Percentiles rank a stretch among this genome's conserved stretches.
Conservation (phyloP, 2,113 vertebrate species). For the Oreotrochilus melanogaster region DNA sequence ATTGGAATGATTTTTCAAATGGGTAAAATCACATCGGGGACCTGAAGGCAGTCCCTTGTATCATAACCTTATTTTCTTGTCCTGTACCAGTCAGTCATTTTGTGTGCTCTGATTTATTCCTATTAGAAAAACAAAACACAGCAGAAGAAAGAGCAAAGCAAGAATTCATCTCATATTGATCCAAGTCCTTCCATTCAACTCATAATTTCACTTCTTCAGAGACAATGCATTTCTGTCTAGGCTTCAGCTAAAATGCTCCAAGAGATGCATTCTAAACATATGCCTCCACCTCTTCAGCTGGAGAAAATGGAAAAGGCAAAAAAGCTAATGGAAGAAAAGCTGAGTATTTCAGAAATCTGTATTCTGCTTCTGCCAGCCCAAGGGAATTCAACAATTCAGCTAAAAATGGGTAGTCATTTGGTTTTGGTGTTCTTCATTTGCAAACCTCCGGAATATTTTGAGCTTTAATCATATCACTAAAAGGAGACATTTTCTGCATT, state of each 20-base stretch:
- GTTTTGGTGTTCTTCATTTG: conserved; percentile 26
- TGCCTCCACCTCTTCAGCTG: not conserved
- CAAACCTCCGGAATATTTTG: conserved; percentile 18
- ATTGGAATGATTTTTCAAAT: not conserved
- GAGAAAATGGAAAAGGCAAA: not conserved
- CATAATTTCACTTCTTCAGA: conserved; percentile 10
- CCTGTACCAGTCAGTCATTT: not conserved
- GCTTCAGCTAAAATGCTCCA: conserved; percentile 8
- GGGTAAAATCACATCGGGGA: not conserved
- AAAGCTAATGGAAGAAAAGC: conserved; percentile 6
- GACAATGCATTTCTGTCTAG: conserved; percentile 11
- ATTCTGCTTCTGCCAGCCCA: conserved; percentile 33
- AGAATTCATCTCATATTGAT: conserved; percentile 7
- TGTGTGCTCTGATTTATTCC: conserved; percentile 2
- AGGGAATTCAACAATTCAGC: conserved; percentile 13
- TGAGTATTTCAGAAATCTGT: not conserved
- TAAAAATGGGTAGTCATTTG: conserved; percentile 29
- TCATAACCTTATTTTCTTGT: not conserved
- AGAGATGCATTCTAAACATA: conserved; percentile 15
- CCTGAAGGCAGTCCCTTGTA: not conserved
- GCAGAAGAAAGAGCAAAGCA: not conserved
- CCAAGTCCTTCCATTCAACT: conserved; percentile 15
- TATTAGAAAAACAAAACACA: not conserved
- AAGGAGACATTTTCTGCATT: not conserved
- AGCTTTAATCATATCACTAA: conserved; percentile 9